phyloP scores from a whole-genome alignment of 2,888 invertebrate species.

The Halictus quadricinctus region DNA sequence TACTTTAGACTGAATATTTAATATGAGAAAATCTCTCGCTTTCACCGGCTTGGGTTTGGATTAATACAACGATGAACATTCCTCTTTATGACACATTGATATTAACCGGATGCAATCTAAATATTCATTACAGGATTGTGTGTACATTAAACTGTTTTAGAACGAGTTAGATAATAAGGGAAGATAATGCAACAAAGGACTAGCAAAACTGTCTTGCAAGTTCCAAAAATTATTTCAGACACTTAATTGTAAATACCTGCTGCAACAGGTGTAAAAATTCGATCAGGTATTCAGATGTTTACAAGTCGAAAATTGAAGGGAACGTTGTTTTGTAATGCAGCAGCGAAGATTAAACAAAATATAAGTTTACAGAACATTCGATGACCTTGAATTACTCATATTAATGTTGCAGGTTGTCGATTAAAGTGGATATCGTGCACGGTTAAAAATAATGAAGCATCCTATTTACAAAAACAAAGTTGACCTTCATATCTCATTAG shows the following conservation, averaged over 20 bases:
- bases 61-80: not conserved
- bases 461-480: constrained; percentile 1
- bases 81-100: not conserved
- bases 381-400: not conserved
- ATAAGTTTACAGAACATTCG: not conserved
- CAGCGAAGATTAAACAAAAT: not conserved
- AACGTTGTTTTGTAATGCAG: not conserved
- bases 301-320: not conserved
- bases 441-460: not conserved
- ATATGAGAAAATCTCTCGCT: not conserved
- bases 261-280: no score
- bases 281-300: not conserved
- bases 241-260: no score
- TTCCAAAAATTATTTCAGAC: no score
- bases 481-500: not conserved
- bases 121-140: not conserved
- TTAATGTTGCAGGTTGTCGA: not conserved
- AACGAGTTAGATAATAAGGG: no score
- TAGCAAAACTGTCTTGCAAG: not conserved
- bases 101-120: not conserved
- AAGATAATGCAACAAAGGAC: not conserved
- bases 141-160: not conserved
- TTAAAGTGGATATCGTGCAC: not conserved
- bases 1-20: not conserved
- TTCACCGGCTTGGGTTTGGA: not conserved